Evolutionary conservation across 53 echinoderm and acorn worm genomes (phyloP).

Genomic region (Arbacia lixula): DNA sequence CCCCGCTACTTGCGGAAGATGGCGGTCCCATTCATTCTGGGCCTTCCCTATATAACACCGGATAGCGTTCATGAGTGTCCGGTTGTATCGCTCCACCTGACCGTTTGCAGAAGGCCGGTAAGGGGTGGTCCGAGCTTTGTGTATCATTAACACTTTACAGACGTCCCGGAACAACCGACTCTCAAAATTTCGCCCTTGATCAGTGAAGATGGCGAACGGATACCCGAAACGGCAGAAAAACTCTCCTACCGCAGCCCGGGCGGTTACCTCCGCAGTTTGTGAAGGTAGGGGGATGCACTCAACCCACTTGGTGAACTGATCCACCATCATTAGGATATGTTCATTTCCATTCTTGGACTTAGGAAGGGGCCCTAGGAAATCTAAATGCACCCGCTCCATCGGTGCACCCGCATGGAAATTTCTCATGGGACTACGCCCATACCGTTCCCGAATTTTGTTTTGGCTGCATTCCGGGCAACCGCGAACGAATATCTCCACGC

Average conservation of each 20-base stretch:
- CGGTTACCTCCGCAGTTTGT: conserved; percentile 3
- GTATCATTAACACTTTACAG: conserved; percentile 58
- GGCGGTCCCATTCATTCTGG: conserved; percentile 53
- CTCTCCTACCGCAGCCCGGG: conserved; percentile 1
- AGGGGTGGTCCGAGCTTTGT: conserved; percentile 57
- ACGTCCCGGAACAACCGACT: conserved; percentile 35
- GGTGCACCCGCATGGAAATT: too few species aligned
- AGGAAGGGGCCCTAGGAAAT: too few species aligned
- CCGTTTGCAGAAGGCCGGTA: conserved; percentile 63
- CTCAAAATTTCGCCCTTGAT: conserved; percentile 67
- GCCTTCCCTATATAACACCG: conserved; percentile 46
- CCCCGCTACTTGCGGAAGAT: too few species aligned
- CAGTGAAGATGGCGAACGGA: conserved; percentile 26
- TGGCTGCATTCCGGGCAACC: too few species aligned
- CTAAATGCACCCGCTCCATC: too few species aligned
- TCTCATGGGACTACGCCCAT: too few species aligned
- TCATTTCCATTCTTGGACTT: too few species aligned
- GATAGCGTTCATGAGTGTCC: conserved; percentile 63
- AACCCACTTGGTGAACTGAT: conserved; percentile 20
- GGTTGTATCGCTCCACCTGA: conserved; percentile 66
- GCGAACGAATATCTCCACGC: too few species aligned
- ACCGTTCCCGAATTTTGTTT: too few species aligned
- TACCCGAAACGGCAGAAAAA: conserved; percentile 8
- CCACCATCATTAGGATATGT: background rate
- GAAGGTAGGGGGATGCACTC: background rate